phyloP scores from a whole-genome alignment of 1,140 invertebrate genomes.

The Lerema accius region DNA sequence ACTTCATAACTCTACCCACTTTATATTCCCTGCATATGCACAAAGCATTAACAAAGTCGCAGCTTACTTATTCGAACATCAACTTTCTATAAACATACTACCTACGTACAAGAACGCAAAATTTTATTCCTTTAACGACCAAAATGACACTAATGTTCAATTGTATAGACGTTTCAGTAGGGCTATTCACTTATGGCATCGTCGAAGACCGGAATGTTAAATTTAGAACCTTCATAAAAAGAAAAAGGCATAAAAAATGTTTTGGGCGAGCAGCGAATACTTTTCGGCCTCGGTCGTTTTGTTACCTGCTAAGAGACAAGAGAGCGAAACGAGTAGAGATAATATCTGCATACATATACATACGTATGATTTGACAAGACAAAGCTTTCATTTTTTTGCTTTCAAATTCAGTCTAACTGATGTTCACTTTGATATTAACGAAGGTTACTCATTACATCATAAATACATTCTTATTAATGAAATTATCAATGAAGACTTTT shows the following conservation, averaged over 20 bases:
- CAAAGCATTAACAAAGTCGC: conserved; percentile 21
- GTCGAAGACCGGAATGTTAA: conserved; percentile 38
- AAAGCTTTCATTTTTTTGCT: background rate
- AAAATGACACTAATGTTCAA: background rate
- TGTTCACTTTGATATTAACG: background rate
- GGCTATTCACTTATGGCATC: conserved; percentile 26
- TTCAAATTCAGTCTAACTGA: background rate
- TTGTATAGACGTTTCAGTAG: conserved; percentile 4
- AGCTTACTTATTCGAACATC: too few relatives aligned
- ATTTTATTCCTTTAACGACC: too few relatives aligned
- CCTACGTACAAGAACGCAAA: too few relatives aligned
- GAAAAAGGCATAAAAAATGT: conserved; percentile 45
- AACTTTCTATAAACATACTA: too few relatives aligned
- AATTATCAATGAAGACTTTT: background rate
- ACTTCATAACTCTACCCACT: conserved; percentile 23
- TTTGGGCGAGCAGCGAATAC: conserved; percentile 43
- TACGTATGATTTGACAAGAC: background rate
- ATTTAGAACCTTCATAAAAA: conserved; percentile 48
- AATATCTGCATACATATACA: conserved; percentile 7
- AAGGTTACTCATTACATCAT: background rate
- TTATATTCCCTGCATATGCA: conserved; percentile 28
- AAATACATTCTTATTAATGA: background rate
- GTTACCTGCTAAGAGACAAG: conserved; percentile 56
- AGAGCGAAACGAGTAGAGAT: conserved; percentile 33
- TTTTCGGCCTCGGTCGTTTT: conserved; percentile 51